Percentiles rank a stretch among this genome's conserved stretches.
phyloP scores from a whole-genome alignment of 2,888 invertebrate genomes.

The Polydrusus pterygomalis region DNA sequence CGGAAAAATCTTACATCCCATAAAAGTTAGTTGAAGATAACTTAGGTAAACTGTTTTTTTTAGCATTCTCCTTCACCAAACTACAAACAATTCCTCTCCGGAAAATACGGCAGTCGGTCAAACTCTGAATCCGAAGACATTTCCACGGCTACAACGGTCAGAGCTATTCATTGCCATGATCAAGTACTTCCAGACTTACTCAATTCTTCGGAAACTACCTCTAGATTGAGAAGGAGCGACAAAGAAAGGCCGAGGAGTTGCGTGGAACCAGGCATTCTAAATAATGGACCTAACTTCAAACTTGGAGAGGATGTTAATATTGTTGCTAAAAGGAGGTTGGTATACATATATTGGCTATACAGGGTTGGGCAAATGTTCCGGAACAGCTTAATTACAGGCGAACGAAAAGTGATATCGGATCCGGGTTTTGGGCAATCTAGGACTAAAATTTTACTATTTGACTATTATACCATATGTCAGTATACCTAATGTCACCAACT shows the following conservation, averaged over 20 bases:
- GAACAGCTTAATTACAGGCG: too few species aligned
- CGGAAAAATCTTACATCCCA: too few species aligned
- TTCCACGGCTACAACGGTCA: constrained; percentile 73
- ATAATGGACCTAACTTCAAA: constrained; percentile 67
- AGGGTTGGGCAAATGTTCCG: too few species aligned
- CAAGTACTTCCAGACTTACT: constrained; percentile 75
- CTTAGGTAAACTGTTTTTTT: constrained; percentile 23
- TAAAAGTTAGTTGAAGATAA: too few species aligned
- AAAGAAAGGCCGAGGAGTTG: constrained; percentile 82
- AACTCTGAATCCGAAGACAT: constrained; percentile 72
- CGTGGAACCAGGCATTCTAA: constrained; percentile 74
- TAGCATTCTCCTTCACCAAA: constrained; percentile 61
- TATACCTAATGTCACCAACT: too few species aligned
- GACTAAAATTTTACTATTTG: too few species aligned
- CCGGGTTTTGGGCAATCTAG: too few species aligned
- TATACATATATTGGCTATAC: too few species aligned
- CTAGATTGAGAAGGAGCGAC: constrained; percentile 60
- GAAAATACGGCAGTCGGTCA: constrained; percentile 71
- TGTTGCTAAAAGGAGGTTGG: constrained; percentile 55
- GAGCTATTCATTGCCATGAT: constrained; percentile 68
- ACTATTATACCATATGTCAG: too few species aligned
- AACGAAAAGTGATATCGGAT: too few species aligned
- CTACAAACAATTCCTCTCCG: constrained; percentile 71
- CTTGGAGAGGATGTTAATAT: constrained; percentile 70
- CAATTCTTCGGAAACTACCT: constrained; percentile 71